Evolutionary conservation across 1,140 invertebrate genomes (phyloP).

Genomic region (Tigriopus japonicus): DNA sequence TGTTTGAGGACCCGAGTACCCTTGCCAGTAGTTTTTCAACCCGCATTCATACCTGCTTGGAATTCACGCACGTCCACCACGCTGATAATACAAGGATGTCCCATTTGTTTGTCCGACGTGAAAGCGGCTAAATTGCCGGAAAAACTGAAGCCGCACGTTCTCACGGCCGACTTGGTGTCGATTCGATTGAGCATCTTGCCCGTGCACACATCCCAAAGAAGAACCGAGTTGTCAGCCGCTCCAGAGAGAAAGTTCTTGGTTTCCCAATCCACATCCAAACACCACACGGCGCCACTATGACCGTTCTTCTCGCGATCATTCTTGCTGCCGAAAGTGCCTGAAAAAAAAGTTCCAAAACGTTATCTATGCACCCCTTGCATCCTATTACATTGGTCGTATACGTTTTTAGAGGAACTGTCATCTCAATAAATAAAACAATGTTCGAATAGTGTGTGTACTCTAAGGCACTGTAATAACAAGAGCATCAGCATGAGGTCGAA

Average conservation of each 20-base stretch:
- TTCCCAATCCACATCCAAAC: slow-evolving; percentile 91
- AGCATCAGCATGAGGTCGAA: too few relatives aligned
- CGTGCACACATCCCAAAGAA: slow-evolving; percentile 74
- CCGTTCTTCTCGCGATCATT: slow-evolving; percentile 37
- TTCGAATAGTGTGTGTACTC: too few relatives aligned
- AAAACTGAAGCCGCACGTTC: slow-evolving; percentile 79
- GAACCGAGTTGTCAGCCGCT: slow-evolving; percentile 68
- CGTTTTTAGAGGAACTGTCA: too few relatives aligned
- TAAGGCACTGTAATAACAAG: too few relatives aligned
- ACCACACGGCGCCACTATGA: slow-evolving; percentile 92
- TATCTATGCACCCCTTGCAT: too few relatives aligned
- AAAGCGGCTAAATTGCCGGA: slow-evolving; percentile 78
- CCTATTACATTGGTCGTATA: too few relatives aligned
- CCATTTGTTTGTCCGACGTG: slow-evolving; percentile 78
- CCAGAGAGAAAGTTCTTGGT: slow-evolving; percentile 77
- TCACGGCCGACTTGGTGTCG: slow-evolving; percentile 63
- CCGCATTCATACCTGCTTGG: slow-evolving; percentile 41
- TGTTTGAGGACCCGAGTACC: too few relatives aligned
- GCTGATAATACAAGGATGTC: slow-evolving; percentile 68
- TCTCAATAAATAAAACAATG: too few relatives aligned
- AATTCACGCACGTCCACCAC: slow-evolving; percentile 38
- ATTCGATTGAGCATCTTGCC: slow-evolving; percentile 43
- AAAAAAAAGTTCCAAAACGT: too few relatives aligned
- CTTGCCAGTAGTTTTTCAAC: too few relatives aligned
- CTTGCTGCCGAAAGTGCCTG: too few relatives aligned